These are phyloP conservation scores for Cheilosia vulpina DNA, from an alignment of 2,888 invertebrate species.

Conservation along the genomic window DNA sequence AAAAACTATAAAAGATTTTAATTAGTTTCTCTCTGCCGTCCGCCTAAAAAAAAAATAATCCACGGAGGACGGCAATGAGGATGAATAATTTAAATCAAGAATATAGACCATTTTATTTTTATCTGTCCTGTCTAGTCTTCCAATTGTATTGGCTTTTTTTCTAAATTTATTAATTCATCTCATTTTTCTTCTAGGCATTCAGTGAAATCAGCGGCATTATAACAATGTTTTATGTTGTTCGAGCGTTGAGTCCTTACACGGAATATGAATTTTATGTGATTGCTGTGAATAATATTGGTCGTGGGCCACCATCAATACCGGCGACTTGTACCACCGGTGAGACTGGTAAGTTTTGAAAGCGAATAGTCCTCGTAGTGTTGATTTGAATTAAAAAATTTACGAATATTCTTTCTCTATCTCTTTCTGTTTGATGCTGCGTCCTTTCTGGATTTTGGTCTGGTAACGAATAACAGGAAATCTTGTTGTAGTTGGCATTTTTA, in stretches of 20 bases:
- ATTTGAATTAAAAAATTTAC: constrained; percentile 74
- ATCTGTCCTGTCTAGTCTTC: constrained; percentile 37
- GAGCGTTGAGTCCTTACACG: constrained; percentile 95
- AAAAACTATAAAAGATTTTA: constrained; percentile 57
- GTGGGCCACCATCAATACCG: constrained; percentile 94
- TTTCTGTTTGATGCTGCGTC: constrained; percentile 80
- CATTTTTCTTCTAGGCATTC: constrained; percentile 87
- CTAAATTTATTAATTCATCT: constrained; percentile 10
- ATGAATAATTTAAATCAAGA: constrained; percentile 57
- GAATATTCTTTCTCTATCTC: constrained; percentile 76
- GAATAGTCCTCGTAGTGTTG: constrained; percentile 62
- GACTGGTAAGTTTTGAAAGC: constrained; percentile 89
- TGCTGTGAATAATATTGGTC: constrained; percentile 96
- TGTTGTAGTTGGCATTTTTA: constrained; percentile 27
- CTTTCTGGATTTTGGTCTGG: constrained; percentile 78
- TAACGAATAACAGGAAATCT: constrained; percentile 58
- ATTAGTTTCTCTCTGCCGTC: constrained; percentile 52
- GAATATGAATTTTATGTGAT: constrained; percentile 98
- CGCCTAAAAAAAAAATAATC: background rate
- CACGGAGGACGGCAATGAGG: constrained; percentile 11
- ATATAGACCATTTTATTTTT: constrained; percentile 36
- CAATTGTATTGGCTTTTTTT: constrained; percentile 16
- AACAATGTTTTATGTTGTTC: constrained; percentile 95
- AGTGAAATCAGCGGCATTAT: constrained; percentile 97
- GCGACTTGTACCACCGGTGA: constrained; percentile 97